Evolutionary conservation across 2,113 vertebrate genomes (phyloP), one percentile per base, ranked within the genome.

Genomic region (Epinephelus cyanopodus): DNA sequence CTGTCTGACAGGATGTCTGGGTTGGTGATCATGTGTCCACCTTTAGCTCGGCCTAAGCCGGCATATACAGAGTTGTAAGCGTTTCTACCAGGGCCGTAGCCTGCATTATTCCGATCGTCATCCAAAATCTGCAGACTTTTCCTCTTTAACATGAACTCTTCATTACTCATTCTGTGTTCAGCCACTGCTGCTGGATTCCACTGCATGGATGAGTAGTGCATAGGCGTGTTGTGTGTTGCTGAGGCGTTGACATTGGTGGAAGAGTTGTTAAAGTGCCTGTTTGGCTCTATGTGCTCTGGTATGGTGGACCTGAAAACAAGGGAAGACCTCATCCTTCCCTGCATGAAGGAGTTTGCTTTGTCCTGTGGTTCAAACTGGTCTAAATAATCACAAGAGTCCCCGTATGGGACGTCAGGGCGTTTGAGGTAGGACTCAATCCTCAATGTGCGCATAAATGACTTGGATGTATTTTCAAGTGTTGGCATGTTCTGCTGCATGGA

Each of bases 401-500:
- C 93, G 0, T 82, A 87, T 2, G 94, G 91, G 29, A 83, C 84
- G 29, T 98, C 98, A 0, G 94, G 87, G 0, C 95, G 96, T 53
- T 98, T 96, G 82, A 99, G 95, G 81, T 99, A 99, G 0, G 97
- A 97, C 67, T 99, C 97, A 42, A 99, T 98, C 85, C 98, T 92
- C 97, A 95, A 96, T 83, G 96, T 97, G 12, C 97, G 97, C 9
- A 99, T 94, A 87, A 97, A 98, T 0, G 97, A 96, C 76, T 96
- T 99, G 0, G 97, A 97, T 7, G 97, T 97, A 18, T 94, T 96
- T 79, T 99, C 97, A 0, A 97, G 91, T 11, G 95, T 97, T 1
- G 98, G 97, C 94, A 97, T 96, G 69, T 96, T 96, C 77, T 98
- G 96, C 78, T 98, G 97, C 77, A 97, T 78, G 42, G 95, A 93